Conservation (phyloP, 2,797 vertebrate species). For the Rhinogobio ventralis region DNA sequence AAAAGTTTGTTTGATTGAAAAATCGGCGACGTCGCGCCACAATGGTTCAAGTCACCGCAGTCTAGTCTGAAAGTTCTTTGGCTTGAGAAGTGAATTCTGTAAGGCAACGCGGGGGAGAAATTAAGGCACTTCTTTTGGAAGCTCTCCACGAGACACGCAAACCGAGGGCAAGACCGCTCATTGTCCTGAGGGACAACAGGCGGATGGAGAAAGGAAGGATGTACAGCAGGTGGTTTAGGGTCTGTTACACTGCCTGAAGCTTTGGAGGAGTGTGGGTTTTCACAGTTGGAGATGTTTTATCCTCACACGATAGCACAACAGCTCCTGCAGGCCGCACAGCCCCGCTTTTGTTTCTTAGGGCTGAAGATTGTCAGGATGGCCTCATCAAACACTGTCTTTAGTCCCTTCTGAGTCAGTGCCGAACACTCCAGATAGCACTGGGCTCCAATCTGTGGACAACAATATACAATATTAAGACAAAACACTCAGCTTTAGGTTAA, state of each 20-base stretch:
- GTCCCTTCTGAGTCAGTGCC: conserved; percentile 88
- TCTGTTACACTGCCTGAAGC: conserved; percentile 6
- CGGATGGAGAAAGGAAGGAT: conserved; percentile 41
- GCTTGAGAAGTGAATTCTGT: conserved; percentile 25
- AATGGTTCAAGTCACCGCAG: conserved; percentile 20
- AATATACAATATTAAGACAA: conserved; percentile 9
- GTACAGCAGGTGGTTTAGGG: conserved; percentile 28
- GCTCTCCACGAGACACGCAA: conserved; percentile 5
- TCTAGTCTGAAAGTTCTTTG: conserved; percentile 50
- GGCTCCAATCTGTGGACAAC: conserved; percentile 81
- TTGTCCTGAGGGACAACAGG: conserved; percentile 33
- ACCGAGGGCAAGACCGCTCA: conserved; percentile 14
- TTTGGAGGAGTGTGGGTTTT: conserved; percentile 38
- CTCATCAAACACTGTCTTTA: conserved; percentile 89
- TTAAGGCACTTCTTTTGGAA: conserved; percentile 52
- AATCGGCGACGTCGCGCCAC: conserved; percentile 1
- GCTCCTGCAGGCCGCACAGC: conserved; percentile 71
- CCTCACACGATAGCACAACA: conserved; percentile 83
- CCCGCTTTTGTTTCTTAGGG: conserved; percentile 84
- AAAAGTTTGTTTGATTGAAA: not conserved
- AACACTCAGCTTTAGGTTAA: no score
- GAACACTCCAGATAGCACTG: conserved; percentile 90
- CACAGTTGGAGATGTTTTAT: conserved; percentile 44
- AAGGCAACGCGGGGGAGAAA: conserved; percentile 5
- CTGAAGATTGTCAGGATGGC: conserved; percentile 89